Evolutionary conservation across 2,797 vertebrate genomes (phyloP), one percentile per base, ranked within the genome.

Genomic region (Oceanodroma leucorhoa): DNA sequence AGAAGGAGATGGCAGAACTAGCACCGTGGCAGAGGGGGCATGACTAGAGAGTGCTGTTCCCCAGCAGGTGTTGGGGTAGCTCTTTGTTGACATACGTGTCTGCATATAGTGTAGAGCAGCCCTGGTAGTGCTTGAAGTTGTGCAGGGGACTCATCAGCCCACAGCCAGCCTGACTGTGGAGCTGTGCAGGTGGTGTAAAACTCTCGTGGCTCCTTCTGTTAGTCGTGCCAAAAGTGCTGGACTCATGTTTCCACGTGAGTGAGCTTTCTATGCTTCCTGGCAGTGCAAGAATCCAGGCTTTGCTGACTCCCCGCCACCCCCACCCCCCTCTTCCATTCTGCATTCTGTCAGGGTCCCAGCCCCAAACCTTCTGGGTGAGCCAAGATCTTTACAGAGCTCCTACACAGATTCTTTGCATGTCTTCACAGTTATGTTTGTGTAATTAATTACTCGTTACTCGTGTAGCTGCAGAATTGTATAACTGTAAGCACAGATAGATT

Each of bases 341-440:
- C 38, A 21, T 58, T 1, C 34, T 78, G n/a, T 67, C 67, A 51
- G 53, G n/a, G 80, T 11, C 55, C 71, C 71, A 41, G 53, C 21
- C 71, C n/a, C 65, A 78, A 72, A 94, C 61, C 90, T 58, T 61
- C 50, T 45, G 91, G 7, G 48, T 43, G 48, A 93, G 86, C 94
- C 94, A 95, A 85, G 83, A 66, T 65, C 20, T 91, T 71, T 81
- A 32, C n/a, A 78, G 86, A 87, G 71, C 88, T 96, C 93, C 94
- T 94, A 83, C 62, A 90, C 71, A 86, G 69, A 90, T 94, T 95
- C 86, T 85, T 92, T 83, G 54, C 72, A 26, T 96, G 57, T 89
- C 81, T 95, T 88, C 53, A 58, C 67, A 85, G 61, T 75, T 92
- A 62, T 73, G 50, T 95, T 95, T 93, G 26, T 87, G 55, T 96